Base-by-base conservation (phyloP, 2,888 invertebrate genomes). In the Pseudanteris insignis region DNA sequence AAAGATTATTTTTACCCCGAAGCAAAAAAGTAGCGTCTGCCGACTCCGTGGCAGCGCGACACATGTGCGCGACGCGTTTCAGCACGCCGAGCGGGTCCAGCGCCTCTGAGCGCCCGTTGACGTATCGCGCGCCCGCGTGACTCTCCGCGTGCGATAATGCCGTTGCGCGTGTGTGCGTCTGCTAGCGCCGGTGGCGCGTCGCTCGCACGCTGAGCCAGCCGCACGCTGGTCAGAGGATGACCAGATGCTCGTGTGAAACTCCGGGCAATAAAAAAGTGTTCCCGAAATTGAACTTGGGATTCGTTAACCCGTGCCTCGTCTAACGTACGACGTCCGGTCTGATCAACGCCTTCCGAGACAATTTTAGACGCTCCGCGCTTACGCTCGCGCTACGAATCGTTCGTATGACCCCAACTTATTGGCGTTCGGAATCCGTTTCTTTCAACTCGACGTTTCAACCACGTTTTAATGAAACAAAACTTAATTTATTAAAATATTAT, bases 1-100 rank as follows among this genome's bases (percentile, higher is more conserved):
- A 77, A 77, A 79, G 79, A 77, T 79, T 79, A 79, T 79, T 79
- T 79, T 79, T 79, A 79, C 79, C 69, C 73, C 73, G 71, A 75
- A 74, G 74, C 78, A 78, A 78, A 78, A 79, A 79, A 79, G 73
- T 75, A 73, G 75, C 75, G 78, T 79, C 79, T 79, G 79, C 76
- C 77, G 76, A 76, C 74, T 76, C 69, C 68, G 71, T 70, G 72
- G 66, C 69, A n/a, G n/a, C n/a, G n/a, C 70, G 64, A 67, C 77
- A 75, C 77, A 75, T 74, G 76, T 76, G 54, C 46, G 50, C 64
- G 53, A 61, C 58, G 64, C 38, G 57, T 47, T 50, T 40, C 47
- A 53, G 24, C 37, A 29, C 41, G 26, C 46, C 46, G 34, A 34
- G 37, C 41, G 61, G 46, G 63, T 64, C 64, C 64, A 58, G 64